Base-by-base conservation (phyloP, 1,140 invertebrate species). In the Ceratosolen solmsi region DNA sequence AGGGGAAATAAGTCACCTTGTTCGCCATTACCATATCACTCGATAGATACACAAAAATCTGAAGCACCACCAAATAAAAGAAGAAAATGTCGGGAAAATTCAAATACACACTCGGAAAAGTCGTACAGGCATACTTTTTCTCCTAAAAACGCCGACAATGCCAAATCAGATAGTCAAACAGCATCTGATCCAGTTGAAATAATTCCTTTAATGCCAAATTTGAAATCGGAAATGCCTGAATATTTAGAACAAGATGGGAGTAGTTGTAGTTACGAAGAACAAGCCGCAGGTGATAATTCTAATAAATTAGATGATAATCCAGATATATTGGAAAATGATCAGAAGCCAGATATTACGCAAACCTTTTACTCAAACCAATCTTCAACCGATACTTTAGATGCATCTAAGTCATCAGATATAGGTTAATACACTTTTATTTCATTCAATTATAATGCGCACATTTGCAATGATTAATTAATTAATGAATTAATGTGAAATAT, bases 211-310 rank as follows among this genome's bases (percentile, higher is more conserved):
- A 91, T 92, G 90, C 91, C 91, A 83, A 92, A 91, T 83, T 85
- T 92, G 22, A 92, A 92, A 83, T 51, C 92, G 63, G 91, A 92
- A 85, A 92, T 92, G 89, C 90, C 91, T 27, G 91, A 92, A 84
- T 92, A 92, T 71, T 83, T 91, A 78, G 91, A 92, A 72, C 89
- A 91, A 77, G 91, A 92, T 84, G 89, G 90, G 38, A 92, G 91
- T 84, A 91, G 90, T 87, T 91, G 91, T 89, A 91, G 91, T 87
- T 92, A 92, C 58, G 91, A 92, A 49, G 90, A 92, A 76, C 90
- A 92, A 83, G 89, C 87, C 81, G 83, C 88, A 51, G 89, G 88
- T 20, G 90, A 91, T 51, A 87, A 84, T 73, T 85, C 89, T 33
- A 91, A 87, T 76, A 91, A 90, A 46, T 82, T 87, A 25, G 89